Evolutionary conservation across 2,888 invertebrate genomes (phyloP).

Genomic region (Andrena haemorrhoa): DNA sequence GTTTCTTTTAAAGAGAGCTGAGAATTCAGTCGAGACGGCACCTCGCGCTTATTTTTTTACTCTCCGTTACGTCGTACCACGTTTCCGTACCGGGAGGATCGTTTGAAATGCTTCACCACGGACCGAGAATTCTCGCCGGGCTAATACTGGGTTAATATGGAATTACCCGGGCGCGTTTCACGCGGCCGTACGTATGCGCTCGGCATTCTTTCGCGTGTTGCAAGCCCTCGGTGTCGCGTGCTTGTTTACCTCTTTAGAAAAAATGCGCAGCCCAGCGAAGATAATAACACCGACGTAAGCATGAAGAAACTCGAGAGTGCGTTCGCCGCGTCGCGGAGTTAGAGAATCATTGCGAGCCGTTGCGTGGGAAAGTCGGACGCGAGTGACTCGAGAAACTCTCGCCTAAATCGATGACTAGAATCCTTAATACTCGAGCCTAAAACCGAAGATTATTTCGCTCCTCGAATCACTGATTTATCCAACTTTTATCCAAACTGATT

Average conservation of each 20-base stretch:
- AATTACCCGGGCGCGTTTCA: slow-evolving; percentile 40
- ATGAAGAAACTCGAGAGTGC: slow-evolving; percentile 48
- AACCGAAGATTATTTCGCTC: neutral
- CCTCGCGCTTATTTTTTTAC: no score
- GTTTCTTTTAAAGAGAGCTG: neutral
- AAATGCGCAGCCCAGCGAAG: slow-evolving; percentile 26
- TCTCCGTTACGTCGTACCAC: neutral
- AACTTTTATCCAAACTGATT: slow-evolving; percentile 17
- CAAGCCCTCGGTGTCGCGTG: slow-evolving; percentile 28
- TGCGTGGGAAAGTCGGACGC: slow-evolving; percentile 8
- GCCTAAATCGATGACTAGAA: neutral
- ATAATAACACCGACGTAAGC: slow-evolving; percentile 34
- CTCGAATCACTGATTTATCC: slow-evolving; percentile 8
- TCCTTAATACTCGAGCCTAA: neutral
- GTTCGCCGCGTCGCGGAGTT: slow-evolving; percentile 32
- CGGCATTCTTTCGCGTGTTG: slow-evolving; percentile 60
- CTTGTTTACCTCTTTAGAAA: slow-evolving; percentile 47
- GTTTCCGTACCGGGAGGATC: slow-evolving; percentile 6
- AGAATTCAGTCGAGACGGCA: neutral
- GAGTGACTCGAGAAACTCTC: slow-evolving; percentile 17
- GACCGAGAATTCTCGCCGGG: slow-evolving; percentile 12
- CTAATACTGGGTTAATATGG: slow-evolving; percentile 51
- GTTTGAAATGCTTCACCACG: slow-evolving; percentile 33
- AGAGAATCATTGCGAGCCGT: slow-evolving; percentile 1
- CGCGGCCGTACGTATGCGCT: slow-evolving; percentile 4